Evolutionary conservation across 2,797 vertebrate genomes (phyloP), one percentile per base, ranked within the genome.

Genomic region (Neosalanx taihuensis): DNA sequence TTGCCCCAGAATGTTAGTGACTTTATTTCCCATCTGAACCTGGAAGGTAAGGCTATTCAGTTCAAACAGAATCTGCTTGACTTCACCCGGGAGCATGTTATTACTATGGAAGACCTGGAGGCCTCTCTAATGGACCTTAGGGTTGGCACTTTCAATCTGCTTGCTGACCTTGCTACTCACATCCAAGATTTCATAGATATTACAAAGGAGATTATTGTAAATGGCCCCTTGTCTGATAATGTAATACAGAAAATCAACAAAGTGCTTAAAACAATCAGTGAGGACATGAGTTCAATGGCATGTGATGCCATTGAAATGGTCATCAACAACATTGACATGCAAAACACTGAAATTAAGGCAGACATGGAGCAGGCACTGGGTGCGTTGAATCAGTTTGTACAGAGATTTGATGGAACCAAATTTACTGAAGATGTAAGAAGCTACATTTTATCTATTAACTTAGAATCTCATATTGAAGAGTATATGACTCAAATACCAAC

Each of bases 31-130:
- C 79, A 91, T 70, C 71, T 96, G 2, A 86, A 94, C 69, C 73
- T 96, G 49, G 93, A 95, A 81, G 84, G 57, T 66, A 94, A 85
- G 63, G 17, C 92, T 33, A 84, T 69, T 46, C 84, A 82, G 33
- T 78, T 95, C 71, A 95, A 93, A 82, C 84, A 92, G 74, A 90
- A 88, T 81, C 77, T 98, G 37, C 73, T 64, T 79, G 82, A 87
- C 81, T 81, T 96, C 62, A 84, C 85, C 64, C 87, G 93, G 75
- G 87, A 92, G 18, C 93, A 92, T 79, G 82, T 71, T 61, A 81
- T 97, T 79, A 90, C 92, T 72, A 67, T 90, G 69, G 90, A 95
- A 59, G 93, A 96, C 78, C 63, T 98, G 58, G 89, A 96, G 73
- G 74, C 71, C 33, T 86, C 76, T 66, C 73, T 97, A 64, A 85